Base-by-base conservation (phyloP, 2,888 invertebrate species). In the Ochropleura leucogaster region DNA sequence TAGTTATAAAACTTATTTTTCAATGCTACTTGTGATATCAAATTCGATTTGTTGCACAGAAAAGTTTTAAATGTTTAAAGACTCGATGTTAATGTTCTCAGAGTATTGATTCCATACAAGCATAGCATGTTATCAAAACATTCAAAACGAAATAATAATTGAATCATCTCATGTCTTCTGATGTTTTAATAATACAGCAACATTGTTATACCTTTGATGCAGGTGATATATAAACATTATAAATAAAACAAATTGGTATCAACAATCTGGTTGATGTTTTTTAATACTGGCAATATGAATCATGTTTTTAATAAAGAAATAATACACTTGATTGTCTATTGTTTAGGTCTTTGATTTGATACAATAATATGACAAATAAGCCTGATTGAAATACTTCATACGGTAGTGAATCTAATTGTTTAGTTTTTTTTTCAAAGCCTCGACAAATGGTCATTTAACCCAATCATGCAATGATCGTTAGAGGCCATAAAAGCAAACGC, bases 401-500 rank as follows among this genome's bases (percentile, higher is more conserved):
- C 7, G 14, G 14, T 14, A 30, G 14, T 30, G 1, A 20, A 57
- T 14, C 57, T 20, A 49, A 69, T 65, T 20, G 20, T 46, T 47
- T 44, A 4, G 3, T 40, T 67, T 63, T 72, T 42, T 68, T 69
- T 66, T 60, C 3, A 49, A 74, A 72, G 10, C 30, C 14, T 46
- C 12, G 18, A 40, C 47, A 60, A 81, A 70, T 85, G 69, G 72
- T 68, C 42, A 71, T 77, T 83, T 74, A 77, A 85, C 47, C 5
- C 42, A 59, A 73, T 75, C 65, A 75, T 44, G 64, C 55, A 68
- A 67, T 46, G 63, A 64, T 79, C 62, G 75, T 74, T 80, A 84
- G 53, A 82, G 49, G 70, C 77, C 77, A 88, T 84, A 82, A 85
- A 71, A 79, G 7, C 49, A 64, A 77, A 90, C 88, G 87, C 86